phyloP scores from a whole-genome alignment of 2,888 invertebrate species.

The Amphipoea oculea region DNA sequence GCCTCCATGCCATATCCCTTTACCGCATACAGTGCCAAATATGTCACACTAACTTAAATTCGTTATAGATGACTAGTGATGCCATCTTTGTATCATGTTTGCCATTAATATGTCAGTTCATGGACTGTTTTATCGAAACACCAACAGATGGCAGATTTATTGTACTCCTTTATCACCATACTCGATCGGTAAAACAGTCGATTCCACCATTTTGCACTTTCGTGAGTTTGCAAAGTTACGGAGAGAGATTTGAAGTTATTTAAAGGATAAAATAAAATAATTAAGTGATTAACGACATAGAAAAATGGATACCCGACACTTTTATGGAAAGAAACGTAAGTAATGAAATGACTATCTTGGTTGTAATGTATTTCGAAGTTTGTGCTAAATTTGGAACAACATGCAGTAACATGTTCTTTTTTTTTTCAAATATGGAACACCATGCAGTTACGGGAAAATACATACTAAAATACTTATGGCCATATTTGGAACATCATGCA shows the following conservation, averaged over 20 bases:
- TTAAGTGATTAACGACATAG: neutral
- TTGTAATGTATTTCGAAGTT: neutral
- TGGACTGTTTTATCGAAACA: constrained; percentile 1
- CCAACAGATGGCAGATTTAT: neutral
- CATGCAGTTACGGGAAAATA: neutral
- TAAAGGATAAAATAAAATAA: too few relatives aligned
- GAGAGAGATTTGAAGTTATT: too few relatives aligned
- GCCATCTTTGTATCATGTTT: constrained; percentile 1
- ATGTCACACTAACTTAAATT: constrained; percentile 6
- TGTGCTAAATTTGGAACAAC: too few relatives aligned
- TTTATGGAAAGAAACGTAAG: constrained; percentile 6
- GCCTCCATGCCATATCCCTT: too few relatives aligned
- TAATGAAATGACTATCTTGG: constrained; percentile 6
- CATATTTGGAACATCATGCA: constrained; percentile 9
- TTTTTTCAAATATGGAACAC: neutral
- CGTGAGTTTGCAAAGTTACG: too few relatives aligned
- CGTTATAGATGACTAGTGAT: constrained; percentile 5
- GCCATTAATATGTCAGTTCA: neutral
- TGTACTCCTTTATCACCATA: neutral
- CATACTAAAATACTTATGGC: too few relatives aligned
- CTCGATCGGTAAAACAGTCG: too few relatives aligned
- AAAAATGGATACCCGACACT: neutral
- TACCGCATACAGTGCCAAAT: constrained; percentile 8
- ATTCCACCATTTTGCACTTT: too few relatives aligned
- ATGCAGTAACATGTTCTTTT: too few relatives aligned